Evolutionary conservation across 2,113 vertebrate genomes (phyloP).

Genomic region (Suricata suricatta): DNA sequence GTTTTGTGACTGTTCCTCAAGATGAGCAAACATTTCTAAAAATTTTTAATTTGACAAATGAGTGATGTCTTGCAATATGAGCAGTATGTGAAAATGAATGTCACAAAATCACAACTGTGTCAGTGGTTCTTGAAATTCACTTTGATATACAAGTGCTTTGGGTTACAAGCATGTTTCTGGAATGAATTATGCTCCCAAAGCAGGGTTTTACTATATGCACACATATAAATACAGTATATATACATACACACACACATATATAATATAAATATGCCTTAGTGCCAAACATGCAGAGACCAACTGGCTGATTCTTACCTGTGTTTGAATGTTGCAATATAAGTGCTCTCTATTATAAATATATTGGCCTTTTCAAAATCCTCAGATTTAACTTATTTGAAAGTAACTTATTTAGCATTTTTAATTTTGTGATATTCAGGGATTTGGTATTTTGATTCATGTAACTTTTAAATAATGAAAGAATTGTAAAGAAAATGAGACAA

Average conservation of each 20-base stretch:
- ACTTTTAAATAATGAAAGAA: background rate
- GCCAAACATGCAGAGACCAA: background rate
- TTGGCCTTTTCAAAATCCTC: background rate
- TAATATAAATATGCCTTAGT: background rate
- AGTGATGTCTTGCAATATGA: too few species aligned
- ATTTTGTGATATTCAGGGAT: background rate
- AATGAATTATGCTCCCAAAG: too few species aligned
- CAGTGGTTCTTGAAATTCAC: too few species aligned
- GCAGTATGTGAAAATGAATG: too few species aligned
- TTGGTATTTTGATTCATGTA: background rate
- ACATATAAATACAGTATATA: background rate
- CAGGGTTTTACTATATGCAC: too few species aligned
- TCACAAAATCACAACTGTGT: too few species aligned
- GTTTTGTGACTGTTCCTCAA: too few species aligned
- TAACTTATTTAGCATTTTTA: background rate
- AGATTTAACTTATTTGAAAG: background rate
- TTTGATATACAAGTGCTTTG: too few species aligned
- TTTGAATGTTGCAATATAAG: background rate
- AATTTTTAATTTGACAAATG: too few species aligned
- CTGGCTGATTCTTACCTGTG: background rate
- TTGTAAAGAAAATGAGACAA: background rate
- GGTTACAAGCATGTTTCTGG: too few species aligned
- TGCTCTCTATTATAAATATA: background rate
- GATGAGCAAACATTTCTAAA: too few species aligned
- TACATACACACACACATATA: background rate